Conservation (phyloP, 1,140 invertebrate genomes). For the Drosophila kohkoa region DNA sequence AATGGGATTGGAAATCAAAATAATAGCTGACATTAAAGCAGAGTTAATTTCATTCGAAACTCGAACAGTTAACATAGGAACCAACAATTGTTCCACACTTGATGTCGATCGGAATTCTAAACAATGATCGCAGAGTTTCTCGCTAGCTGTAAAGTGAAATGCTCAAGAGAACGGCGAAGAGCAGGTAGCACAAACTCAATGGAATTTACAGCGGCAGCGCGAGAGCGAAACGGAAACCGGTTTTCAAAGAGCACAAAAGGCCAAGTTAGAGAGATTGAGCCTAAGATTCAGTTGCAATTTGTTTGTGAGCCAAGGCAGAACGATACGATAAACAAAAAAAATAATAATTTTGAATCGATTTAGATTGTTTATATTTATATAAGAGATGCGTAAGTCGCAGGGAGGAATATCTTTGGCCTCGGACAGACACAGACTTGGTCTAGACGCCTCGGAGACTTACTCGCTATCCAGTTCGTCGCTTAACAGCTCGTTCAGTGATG, state of each 20-base stretch:
- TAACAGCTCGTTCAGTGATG: slow-evolving; percentile 74
- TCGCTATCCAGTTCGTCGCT: slow-evolving; percentile 75
- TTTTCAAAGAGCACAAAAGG: slow-evolving; percentile 26
- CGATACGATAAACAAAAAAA: slow-evolving; percentile 2
- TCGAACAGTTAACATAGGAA: not conserved
- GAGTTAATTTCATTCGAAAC: not conserved
- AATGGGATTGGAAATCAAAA: not conserved
- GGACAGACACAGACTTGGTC: slow-evolving; percentile 31
- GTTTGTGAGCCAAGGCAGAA: slow-evolving; percentile 20
- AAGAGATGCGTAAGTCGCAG: slow-evolving; percentile 74
- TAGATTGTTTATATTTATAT: not conserved
- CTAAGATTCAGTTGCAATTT: slow-evolving; percentile 30
- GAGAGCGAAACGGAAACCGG: slow-evolving; percentile 34
- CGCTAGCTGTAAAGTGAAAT: slow-evolving; percentile 16
- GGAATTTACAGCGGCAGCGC: slow-evolving; percentile 14
- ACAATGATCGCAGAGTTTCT: slow-evolving; percentile 8
- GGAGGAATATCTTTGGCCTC: slow-evolving; percentile 52
- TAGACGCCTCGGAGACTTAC: slow-evolving; percentile 69
- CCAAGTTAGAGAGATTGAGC: slow-evolving; percentile 27
- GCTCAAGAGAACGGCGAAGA: slow-evolving; percentile 35
- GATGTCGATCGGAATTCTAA: slow-evolving; percentile 1
- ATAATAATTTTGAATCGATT: not conserved
- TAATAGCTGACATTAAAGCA: not conserved
- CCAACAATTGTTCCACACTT: not conserved
- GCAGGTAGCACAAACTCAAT: slow-evolving; percentile 1